A percentile compares a stretch with the other conserved stretches of the same genome.
These are phyloP conservation scores for Lontra canadensis DNA, from an alignment of 2,113 vertebrate genomes.

Conservation along the genomic window DNA sequence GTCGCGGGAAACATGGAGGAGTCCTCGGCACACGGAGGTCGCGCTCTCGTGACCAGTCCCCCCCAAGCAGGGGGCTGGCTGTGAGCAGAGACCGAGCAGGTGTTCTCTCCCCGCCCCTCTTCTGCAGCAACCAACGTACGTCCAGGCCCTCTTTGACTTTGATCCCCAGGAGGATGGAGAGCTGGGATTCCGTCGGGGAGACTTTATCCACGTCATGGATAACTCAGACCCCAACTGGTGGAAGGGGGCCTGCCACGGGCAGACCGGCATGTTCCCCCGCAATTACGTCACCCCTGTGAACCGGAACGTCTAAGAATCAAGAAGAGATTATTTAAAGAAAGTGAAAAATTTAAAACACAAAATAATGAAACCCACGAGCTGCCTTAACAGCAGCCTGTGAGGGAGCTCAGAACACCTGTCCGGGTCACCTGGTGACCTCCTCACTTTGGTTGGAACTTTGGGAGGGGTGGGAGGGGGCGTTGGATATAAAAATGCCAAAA, in stretches of 20 bases:
- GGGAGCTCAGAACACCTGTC: conserved; percentile 81
- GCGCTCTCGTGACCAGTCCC: fast-evolving
- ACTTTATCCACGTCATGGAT: conserved; percentile 99
- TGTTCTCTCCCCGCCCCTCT: conserved; percentile 8
- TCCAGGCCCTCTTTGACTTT: conserved; percentile 99
- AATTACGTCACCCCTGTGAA: conserved; percentile 99
- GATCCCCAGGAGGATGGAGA: conserved; percentile 99
- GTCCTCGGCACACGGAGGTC: fast-evolving
- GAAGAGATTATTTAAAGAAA: conserved; percentile 86
- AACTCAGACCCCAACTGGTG: conserved; percentile 99
- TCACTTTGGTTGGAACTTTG: conserved; percentile 86
- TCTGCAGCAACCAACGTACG: conserved; percentile 92
- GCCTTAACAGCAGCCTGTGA: conserved; percentile 82
- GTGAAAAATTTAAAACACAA: conserved; percentile 71
- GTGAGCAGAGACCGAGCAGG: too few species aligned
- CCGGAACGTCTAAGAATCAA: conserved; percentile 93
- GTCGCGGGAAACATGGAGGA: background rate
- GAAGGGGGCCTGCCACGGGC: conserved; percentile 98
- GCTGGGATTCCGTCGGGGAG: conserved; percentile 97
- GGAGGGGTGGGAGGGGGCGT: conserved; percentile 78
- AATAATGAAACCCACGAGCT: conserved; percentile 80
- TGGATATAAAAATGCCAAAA: conserved; percentile 88
- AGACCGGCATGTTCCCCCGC: conserved; percentile 99
- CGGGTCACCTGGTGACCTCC: conserved; percentile 81
- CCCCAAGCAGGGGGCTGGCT: background rate